Evolutionary conservation across 2,113 vertebrate species (phyloP), one percentile per base, ranked within the genome.

Genomic region (Piliocolobus tephrosceles): DNA sequence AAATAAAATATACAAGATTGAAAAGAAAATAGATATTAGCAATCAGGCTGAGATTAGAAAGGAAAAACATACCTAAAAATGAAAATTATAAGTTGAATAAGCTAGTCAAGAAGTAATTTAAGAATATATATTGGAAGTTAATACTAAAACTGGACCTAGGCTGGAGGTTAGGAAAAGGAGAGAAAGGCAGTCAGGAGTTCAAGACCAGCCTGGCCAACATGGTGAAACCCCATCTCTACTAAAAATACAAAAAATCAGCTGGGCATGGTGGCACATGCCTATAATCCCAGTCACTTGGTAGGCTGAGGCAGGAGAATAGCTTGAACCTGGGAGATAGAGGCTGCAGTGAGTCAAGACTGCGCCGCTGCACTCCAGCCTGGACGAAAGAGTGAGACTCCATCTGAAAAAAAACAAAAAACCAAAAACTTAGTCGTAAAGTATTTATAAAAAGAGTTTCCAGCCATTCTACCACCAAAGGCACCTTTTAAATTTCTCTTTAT

Each of bases 81-180:
- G 79, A 96, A 97, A 73, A 83, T 87, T 40, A 40, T 86, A 91
- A 94, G 32, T 32, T 38, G 40, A 52, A 58, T 93, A 89, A 82
- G 12, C 52, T 61, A 61, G 10, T 76, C 27, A 81, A 35, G 58
- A 88, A 84, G 47, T 94, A 76, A 88, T 52, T 61, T 78, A 80
- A 68, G 32, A 76, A 47, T 58, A 80, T 57, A 84, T 57, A 45
- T 45, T 95, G 32, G 23, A n/a, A 91, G n/a, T 87, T 91, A 87
- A 79, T 73, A 47, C 58, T 88, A 73, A 90, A 79, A 75, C 68
- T 90, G 20, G 25, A 85, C 58, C 50, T 18, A 25, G 8, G 2
- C 10, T 47, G 30, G 8, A 90, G 43, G 27, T 38, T 96, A 82
- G 58, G 81, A 81, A 94, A 87, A 58, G 70, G 14, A 80, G 66